Base-by-base conservation (phyloP, 2,113 vertebrate genomes). In the Falcunculus frontatus region DNA sequence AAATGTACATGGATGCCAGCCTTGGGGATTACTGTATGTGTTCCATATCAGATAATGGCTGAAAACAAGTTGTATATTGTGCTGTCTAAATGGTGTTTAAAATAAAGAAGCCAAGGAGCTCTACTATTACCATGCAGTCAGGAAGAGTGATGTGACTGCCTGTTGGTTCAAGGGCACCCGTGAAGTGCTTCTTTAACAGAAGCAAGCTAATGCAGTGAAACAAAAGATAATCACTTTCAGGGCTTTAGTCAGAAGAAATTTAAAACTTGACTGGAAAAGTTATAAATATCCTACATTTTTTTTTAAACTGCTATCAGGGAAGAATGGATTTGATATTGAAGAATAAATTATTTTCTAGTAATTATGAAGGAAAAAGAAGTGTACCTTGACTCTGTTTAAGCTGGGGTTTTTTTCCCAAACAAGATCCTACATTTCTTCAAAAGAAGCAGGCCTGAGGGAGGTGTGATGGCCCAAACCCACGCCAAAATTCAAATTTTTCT, bases 31-130 rank as follows among this genome's bases (percentile, higher is more conserved):
- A 44, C 41, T 55, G 47, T 72, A 53, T 53, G 44, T 83, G 41
- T 67, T 89, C 26, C 57, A 47, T 64, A 56, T 90, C 80, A 94
- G 93, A 94, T 81, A 91, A 84, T 44, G 90, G 75, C 64, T 89
- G 89, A 67, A 95, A 95, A 82, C 16, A 30, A 86, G 72, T 53
- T 74, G 32, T 82, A 84, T 64, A 81, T 87, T 90, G 35, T 89
- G 72, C 69, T 79, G 75, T 69, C 64, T 52, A 80, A 93, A 96
- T 78, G 57, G 39, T 91, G 68, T 90, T 95, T 84, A 60, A 93
- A 95, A 95, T 68, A 92, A 81, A 79, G 30, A 68, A 79, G 44
- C 13, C 12, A 47, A 86, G 87, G 64, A 92, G 23, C 60, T 79
- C 35, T 41, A 7, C 37, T 73, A 56, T 65, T n/a, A n/a, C 41